Conservation (phyloP, 2,888 invertebrate species). For the Eupithecia insigniata region DNA sequence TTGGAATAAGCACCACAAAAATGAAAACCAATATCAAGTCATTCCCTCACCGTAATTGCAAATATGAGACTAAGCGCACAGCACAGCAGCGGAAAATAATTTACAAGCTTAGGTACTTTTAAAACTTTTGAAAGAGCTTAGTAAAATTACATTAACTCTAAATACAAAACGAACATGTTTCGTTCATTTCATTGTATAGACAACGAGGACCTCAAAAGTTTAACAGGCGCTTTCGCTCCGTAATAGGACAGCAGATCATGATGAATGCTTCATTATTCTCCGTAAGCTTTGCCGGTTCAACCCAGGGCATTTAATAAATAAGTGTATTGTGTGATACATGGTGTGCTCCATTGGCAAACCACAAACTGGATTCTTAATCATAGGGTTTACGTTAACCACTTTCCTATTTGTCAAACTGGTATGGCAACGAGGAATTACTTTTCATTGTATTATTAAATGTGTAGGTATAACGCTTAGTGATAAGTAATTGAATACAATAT, state of each 20-base stretch:
- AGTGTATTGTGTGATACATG: neutral
- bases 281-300: conserved; percentile 28
- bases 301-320: conserved; percentile 34
- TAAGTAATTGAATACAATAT: too few relatives aligned
- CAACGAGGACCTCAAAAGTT: conserved; percentile 8
- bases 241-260: conserved; percentile 21
- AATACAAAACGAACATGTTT: neutral
- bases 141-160: neutral
- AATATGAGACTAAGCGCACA: neutral
- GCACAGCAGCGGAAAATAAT: neutral
- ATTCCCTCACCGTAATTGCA: neutral
- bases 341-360: neutral
- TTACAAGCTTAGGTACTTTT: neutral
- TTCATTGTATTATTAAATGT: too few relatives aligned
- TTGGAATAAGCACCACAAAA: too few relatives aligned
- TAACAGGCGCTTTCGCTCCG: conserved; percentile 14
- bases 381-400: neutral
- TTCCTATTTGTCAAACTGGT: neutral
- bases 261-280: conserved; percentile 31
- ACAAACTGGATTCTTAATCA: neutral
- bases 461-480: too few relatives aligned
- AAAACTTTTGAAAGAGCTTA: conserved; percentile 2
- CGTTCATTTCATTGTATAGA: neutral
- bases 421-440: neutral
- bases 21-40: too few relatives aligned